Conservation (phyloP, 2,888 invertebrate genomes). For the Tipula vernalis region DNA sequence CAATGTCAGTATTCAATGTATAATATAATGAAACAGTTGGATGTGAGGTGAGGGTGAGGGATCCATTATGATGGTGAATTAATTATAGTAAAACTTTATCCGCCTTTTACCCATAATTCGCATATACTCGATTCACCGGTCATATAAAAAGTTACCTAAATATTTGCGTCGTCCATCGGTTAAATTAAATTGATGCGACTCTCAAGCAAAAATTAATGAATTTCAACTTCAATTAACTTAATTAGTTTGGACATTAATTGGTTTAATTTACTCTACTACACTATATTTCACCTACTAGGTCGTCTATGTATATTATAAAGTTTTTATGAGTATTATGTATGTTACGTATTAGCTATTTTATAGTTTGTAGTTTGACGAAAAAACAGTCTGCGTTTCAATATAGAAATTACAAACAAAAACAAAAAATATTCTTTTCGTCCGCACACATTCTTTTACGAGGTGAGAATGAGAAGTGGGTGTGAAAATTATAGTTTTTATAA, state of each 20-base stretch:
- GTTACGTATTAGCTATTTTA: neutral
- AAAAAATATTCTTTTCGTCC: neutral
- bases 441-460: neutral
- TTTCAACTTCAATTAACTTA: neutral
- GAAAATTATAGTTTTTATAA: neutral
- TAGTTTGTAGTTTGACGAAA: neutral
- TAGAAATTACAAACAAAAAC: neutral
- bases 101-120: too few species aligned
- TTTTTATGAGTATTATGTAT: neutral
- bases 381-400: neutral
- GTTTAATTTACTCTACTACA: neutral
- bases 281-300: neutral
- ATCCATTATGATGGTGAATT: too few species aligned
- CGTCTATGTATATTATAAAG: neutral
- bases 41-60: too few species aligned
- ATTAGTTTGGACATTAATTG: neutral
- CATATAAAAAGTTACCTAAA: neutral
- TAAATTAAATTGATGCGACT: neutral
- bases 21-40: too few species aligned
- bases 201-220: neutral
- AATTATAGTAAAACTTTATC: too few species aligned
- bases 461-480: conserved; percentile 4
- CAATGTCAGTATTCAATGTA: too few species aligned
- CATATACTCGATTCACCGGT: neutral
- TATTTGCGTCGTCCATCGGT: neutral